Evolutionary conservation across 1,140 invertebrate genomes (phyloP), one percentile per base, ranked within the genome.

Genomic region (Micrasema longulum): DNA sequence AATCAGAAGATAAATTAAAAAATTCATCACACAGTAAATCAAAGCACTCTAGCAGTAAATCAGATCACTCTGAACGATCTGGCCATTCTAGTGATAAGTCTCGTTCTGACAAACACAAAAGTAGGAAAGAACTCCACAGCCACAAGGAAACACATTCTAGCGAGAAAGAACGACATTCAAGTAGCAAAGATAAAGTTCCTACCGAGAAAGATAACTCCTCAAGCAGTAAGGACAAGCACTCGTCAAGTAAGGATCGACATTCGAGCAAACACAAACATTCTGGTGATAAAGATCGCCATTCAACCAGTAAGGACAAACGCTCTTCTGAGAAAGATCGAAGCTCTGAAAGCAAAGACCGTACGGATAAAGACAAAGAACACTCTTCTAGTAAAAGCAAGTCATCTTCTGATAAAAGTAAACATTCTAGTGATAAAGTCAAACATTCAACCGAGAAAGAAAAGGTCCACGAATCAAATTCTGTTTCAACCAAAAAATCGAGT

Each of bases 391-490:
- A 57, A 31, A 20, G 9, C 14, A 65, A 60, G 10, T 47, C 45
- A 76, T 74, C 18, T 50, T 47, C 68, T 73, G 67, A 72, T 26
- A 69, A 50, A 52, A 76, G 60, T 45, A 69, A 77, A 52, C 74
- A 73, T 69, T 64, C 77, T 67, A 71, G 74, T 55, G 71, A 45
- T 35, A 80, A 79, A 73, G 18, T 55, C 36, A 80, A 78, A 41
- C 62, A 74, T n/a, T 75, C 23, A 50, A 71, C 53, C 36, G 63
- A 72, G 47, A 57, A 68, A 63, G 48, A 77, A 10, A 72, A 76
- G 47, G 23, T 60, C 16, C 14, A 11, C 73, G 79, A 79, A 35
- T 81, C 78, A 76, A 64, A 77, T 47, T 82, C 80, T 76, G 35
- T 16, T 16, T 64, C 79, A 81, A 38, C 73, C 77, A 22, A 79